phyloP scores from a whole-genome alignment of 2,888 invertebrate species.

The Macropis europaea region DNA sequence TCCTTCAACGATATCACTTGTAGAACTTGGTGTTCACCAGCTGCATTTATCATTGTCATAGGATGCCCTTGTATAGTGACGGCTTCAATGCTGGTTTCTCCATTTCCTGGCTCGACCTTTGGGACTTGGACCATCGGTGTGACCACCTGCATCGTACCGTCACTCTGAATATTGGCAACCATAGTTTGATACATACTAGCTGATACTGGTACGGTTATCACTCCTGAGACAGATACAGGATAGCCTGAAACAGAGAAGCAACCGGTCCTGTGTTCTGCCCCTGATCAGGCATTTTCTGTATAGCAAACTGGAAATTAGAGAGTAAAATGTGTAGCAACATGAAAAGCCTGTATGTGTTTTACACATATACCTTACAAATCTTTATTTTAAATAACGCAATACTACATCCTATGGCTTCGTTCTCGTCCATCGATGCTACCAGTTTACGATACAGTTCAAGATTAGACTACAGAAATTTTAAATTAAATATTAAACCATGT shows the following conservation, averaged over 20 bases:
- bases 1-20: conserved; percentile 93
- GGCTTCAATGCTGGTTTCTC: conserved; percentile 87
- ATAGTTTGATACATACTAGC: conserved; percentile 98
- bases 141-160: conserved; percentile 90
- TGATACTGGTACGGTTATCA: conserved; percentile 97
- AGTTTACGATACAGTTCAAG: conserved; percentile 48
- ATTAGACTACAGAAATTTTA: conserved; percentile 14
- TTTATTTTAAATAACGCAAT: conserved; percentile 11
- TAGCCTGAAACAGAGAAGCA: conserved; percentile 82
- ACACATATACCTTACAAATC: not conserved
- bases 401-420: not conserved
- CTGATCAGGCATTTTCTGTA: conserved; percentile 50
- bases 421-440: conserved; percentile 27
- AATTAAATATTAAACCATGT: conserved; percentile 4
- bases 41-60: conserved; percentile 86
- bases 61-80: conserved; percentile 89
- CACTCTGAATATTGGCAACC: conserved; percentile 93
- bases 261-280: conserved; percentile 52
- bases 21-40: conserved; percentile 88
- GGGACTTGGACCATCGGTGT: conserved; percentile 92
- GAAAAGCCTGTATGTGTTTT: not conserved
- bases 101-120: conserved; percentile 89
- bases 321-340: not conserved
- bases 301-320: conserved; percentile 54
- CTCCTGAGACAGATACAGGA: conserved; percentile 93